Base-by-base conservation (phyloP, 1,140 invertebrate genomes). In the Frieseomelitta varia region DNA sequence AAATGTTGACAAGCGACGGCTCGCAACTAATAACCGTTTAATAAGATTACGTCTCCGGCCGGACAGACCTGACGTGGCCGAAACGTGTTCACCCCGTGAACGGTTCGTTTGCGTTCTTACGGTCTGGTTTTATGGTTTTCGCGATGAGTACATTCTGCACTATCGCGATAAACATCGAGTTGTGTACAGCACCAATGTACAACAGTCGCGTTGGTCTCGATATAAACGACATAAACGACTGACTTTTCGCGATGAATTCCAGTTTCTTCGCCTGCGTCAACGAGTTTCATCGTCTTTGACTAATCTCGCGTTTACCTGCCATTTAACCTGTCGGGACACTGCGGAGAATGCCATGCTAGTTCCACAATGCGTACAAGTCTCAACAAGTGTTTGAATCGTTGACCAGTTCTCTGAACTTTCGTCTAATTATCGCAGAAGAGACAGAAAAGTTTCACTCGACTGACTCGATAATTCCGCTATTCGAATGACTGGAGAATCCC, bases 11-110 rank as follows among this genome's bases (percentile, higher is more conserved):
- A 93, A 94, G 93, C 89, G 91, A 90, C 89, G 91, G 86, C 93
- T 93, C 93, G 91, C 92, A 93, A 92, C 92, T 94, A 94, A 94
- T 94, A 94, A 91, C 93, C 93, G 92, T 94, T 94, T 94, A 94
- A 94, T 94, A 94, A 94, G 93, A 94, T 94, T 94, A 94, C 92
- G 93, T 94, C 93, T 92, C 90, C 88, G 86, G 86, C 85, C 79
- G 91, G 90, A 93, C 91, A 87, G 90, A 92, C 90, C 91, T 93
- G 93, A 94, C 93, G 91, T 93, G 92, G 90, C 91, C 93, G 91
- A 91, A 93, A 93, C 91, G 92, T 88, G 91, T 68, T 87, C 68
- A 79, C 27, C 79, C 79, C 71, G 39, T 47, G 39, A 47, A 10
- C 39, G 82, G 76, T 65, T 71, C 85, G 63, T 90, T 91, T 90